Conservation (phyloP, 2,888 invertebrate species). For the Temnothorax rugatulus region DNA sequence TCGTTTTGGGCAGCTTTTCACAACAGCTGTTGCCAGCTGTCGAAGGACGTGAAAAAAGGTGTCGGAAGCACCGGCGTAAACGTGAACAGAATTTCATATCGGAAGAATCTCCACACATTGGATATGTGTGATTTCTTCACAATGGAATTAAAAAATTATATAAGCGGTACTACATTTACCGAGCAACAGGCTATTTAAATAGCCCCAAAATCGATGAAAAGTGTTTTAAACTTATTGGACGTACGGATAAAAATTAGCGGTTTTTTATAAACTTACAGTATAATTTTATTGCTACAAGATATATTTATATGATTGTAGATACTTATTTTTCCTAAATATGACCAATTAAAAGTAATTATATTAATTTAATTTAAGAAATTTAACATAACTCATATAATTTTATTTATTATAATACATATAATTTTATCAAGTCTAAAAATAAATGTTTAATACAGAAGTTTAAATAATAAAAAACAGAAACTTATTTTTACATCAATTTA, state of each 20-base stretch:
- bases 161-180: constrained; percentile 46
- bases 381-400: neutral
- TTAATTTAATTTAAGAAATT: neutral
- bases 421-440: neutral
- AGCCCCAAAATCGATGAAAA: constrained; percentile 8
- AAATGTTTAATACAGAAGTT: neutral
- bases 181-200: constrained; percentile 72
- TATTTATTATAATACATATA: neutral
- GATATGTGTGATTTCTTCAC: constrained; percentile 49
- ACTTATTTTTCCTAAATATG: neutral
- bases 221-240: neutral
- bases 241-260: neutral
- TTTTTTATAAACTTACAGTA: neutral
- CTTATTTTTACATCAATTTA: neutral
- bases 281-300: neutral
- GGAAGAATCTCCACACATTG: constrained; percentile 62
- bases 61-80: constrained; percentile 67
- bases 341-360: neutral
- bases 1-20: constrained; percentile 70
- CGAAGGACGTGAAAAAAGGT: constrained; percentile 72
- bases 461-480: neutral
- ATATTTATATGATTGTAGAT: neutral
- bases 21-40: constrained; percentile 77
- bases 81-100: constrained; percentile 74
- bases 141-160: constrained; percentile 69